phyloP scores from a whole-genome alignment of 2,113 vertebrate species.

The Paraplagusia blochii region DNA sequence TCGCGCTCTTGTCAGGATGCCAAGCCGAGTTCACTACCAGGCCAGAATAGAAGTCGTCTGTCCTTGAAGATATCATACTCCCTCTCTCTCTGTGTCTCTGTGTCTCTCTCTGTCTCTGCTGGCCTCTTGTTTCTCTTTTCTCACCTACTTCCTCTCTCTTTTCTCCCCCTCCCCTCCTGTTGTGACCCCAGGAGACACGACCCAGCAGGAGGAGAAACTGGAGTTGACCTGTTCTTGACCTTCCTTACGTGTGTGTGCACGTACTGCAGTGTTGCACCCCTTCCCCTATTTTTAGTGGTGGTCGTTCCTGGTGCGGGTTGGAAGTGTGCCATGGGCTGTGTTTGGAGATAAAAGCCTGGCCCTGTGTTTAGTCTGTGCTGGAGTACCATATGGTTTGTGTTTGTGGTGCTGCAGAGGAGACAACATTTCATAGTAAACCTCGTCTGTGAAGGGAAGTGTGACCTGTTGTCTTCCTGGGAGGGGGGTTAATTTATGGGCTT shows the following conservation, averaged over 20 bases:
- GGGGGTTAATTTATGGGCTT: no score
- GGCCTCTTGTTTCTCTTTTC: no score
- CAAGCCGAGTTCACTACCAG: conserved; percentile 39
- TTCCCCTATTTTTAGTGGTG: conserved; percentile 1
- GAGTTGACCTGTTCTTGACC: conserved; percentile 56
- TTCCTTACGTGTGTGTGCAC: conserved; percentile 39
- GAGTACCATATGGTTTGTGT: conserved; percentile 15
- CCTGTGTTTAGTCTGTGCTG: not conserved
- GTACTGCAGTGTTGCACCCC: conserved; percentile 15
- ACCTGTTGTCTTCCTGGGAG: no score
- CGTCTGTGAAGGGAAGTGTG: no score
- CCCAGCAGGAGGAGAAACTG: conserved; percentile 24
- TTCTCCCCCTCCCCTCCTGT: not conserved
- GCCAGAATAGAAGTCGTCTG: conserved; percentile 56
- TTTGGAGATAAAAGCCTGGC: conserved; percentile 26
- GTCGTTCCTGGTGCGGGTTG: conserved; percentile 2
- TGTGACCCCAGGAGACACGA: conserved; percentile 28
- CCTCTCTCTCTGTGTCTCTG: conserved; percentile 6
- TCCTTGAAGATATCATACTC: conserved; percentile 32
- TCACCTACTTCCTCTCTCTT: conserved; percentile 1
- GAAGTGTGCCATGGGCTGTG: conserved; percentile 13
- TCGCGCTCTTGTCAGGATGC: conserved; percentile 38
- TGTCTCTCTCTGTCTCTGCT: not conserved
- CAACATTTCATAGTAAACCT: no score
- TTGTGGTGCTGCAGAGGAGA: not conserved